phyloP scores from a whole-genome alignment of 2,113 vertebrate species.

The Pipra filicauda region DNA sequence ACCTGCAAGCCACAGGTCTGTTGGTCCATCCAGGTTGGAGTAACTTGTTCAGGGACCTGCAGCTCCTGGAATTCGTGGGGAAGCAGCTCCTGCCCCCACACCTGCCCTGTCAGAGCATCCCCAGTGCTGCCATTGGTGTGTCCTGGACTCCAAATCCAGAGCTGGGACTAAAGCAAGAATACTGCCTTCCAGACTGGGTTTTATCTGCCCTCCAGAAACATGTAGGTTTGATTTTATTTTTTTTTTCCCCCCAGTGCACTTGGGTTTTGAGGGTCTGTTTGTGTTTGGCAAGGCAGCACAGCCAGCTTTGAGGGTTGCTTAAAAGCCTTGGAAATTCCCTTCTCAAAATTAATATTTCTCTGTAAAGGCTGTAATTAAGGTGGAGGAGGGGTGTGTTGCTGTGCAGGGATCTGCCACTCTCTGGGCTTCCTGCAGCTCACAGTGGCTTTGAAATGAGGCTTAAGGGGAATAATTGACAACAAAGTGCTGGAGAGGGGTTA shows the following conservation, averaged over 20 bases:
- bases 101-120: background rate
- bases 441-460: background rate
- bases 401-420: background rate
- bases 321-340: background rate
- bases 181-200: background rate
- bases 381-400: background rate
- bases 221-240: background rate
- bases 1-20: rapidly evolving
- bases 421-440: background rate
- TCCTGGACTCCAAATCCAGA: background rate
- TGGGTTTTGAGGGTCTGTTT: background rate
- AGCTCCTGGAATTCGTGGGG: background rate
- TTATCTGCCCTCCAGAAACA: background rate
- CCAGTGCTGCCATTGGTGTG: rapidly evolving
- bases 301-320: background rate
- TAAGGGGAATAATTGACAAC: background rate
- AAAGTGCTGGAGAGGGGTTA: background rate
- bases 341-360: background rate
- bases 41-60: background rate
- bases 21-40: background rate
- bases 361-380: background rate
- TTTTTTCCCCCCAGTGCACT: background rate
- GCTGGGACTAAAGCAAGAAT: background rate
- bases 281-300: background rate
- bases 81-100: background rate